A percentile compares a stretch with the other conserved stretches of the same genome.
Conservation (phyloP, 2,888 invertebrate genomes). For the Acleris cristana region DNA sequence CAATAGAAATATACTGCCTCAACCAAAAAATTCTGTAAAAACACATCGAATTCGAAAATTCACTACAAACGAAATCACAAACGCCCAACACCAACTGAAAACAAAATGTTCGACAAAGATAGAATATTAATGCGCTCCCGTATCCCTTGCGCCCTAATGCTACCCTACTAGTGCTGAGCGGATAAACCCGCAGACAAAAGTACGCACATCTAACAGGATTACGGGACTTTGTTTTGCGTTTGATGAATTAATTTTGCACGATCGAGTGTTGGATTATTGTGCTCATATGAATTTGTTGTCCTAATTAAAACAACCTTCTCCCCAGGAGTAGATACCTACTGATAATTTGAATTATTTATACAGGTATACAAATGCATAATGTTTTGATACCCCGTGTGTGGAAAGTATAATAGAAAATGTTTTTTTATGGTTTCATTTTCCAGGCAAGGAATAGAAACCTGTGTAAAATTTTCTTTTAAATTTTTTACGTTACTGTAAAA, state of each 20-base stretch:
- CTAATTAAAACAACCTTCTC: slow-evolving; percentile 23
- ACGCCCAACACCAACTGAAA: slow-evolving; percentile 51
- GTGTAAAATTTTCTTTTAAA: too few species aligned
- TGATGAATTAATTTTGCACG: slow-evolving; percentile 63
- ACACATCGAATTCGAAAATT: slow-evolving; percentile 12
- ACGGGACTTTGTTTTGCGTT: slow-evolving; percentile 65
- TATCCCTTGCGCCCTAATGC: slow-evolving; percentile 36
- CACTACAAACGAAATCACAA: slow-evolving; percentile 48
- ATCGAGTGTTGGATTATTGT: slow-evolving; percentile 44
- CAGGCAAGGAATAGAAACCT: too few species aligned
- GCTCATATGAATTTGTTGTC: slow-evolving; percentile 16
- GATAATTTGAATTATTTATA: not conserved
- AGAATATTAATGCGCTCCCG: slow-evolving; percentile 73
- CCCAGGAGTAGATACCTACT: slow-evolving; percentile 2
- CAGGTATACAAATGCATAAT: not conserved
- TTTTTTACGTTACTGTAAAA: too few species aligned
- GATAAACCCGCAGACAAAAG: slow-evolving; percentile 54
- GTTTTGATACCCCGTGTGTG: too few species aligned
- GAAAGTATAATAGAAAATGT: too few species aligned
- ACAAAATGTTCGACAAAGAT: slow-evolving; percentile 74
- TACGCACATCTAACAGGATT: slow-evolving; percentile 67
- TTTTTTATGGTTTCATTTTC: too few species aligned
- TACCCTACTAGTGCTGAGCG: slow-evolving; percentile 44
- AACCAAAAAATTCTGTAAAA: not conserved
- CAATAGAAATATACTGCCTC: not conserved